Conservation (phyloP, 1,140 invertebrate genomes). For the Pachypsylla venusta region DNA sequence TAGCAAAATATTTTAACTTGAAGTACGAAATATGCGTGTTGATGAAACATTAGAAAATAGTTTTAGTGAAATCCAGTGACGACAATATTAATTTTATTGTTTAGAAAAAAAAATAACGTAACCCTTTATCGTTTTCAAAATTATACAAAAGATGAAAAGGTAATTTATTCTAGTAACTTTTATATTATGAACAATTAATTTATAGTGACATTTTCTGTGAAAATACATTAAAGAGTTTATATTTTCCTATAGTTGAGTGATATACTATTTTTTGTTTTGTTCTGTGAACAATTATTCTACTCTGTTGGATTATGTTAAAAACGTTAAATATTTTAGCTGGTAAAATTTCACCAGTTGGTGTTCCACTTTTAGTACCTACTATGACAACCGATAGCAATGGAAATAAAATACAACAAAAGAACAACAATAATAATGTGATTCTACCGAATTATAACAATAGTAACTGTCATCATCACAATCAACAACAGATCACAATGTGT, state of each 20-base stretch:
- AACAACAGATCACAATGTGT: not conserved
- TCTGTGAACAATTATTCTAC: no score
- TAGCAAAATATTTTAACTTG: no score
- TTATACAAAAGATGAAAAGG: no score
- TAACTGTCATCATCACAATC: not conserved
- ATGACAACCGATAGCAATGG: slow-evolving; percentile 24
- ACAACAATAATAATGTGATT: slow-evolving; percentile 24
- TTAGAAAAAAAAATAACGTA: no score
- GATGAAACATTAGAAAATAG: no score
- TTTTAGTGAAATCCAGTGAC: no score
- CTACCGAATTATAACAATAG: not conserved
- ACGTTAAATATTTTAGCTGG: slow-evolving; percentile 60
- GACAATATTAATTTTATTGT: no score
- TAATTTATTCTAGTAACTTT: no score
- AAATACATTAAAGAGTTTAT: not conserved
- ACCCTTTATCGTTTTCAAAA: no score
- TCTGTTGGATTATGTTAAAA: slow-evolving; percentile 60
- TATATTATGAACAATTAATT: no score
- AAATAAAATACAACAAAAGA: slow-evolving; percentile 13
- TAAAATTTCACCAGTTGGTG: slow-evolving; percentile 52
- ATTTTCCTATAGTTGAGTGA: not conserved
- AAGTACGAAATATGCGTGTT: no score
- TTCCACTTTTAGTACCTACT: slow-evolving; percentile 27
- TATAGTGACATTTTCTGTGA: not conserved
- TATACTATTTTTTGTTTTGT: not conserved